Percentiles rank a stretch among this genome's conserved stretches.
Conservation (phyloP, 2,888 invertebrate species). For the Elegia similella region DNA sequence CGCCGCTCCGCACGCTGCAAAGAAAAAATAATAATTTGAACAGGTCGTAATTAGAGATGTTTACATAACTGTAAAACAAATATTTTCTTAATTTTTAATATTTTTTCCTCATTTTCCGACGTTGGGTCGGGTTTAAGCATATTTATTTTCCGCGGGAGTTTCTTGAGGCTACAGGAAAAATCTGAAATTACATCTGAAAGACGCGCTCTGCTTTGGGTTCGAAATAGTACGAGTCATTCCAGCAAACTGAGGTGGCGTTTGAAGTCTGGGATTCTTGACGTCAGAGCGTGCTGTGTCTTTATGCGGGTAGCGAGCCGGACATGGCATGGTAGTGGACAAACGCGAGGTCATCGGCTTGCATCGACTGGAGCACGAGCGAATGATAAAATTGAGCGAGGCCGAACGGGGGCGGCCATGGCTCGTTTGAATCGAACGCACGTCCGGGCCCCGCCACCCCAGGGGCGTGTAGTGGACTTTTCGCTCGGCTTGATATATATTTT, state of each 20-base stretch:
- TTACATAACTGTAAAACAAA: constrained; percentile 79
- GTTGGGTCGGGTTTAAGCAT: constrained; percentile 76
- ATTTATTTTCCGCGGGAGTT: constrained; percentile 71
- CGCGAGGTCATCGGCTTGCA: constrained; percentile 32
- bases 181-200: constrained; percentile 71
- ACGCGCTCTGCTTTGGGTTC: constrained; percentile 33
- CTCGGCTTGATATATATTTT: constrained; percentile 79
- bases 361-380: constrained; percentile 31
- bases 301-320: constrained; percentile 15
- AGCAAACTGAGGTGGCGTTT: too few species aligned
- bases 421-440: constrained; percentile 81
- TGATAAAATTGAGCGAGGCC: constrained; percentile 48
- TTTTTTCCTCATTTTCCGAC: constrained; percentile 65
- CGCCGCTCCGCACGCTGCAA: constrained; percentile 62
- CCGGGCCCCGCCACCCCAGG: constrained; percentile 63
- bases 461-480: constrained; percentile 80
- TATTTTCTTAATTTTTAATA: constrained; percentile 79
- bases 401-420: constrained; percentile 59
- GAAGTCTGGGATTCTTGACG: too few species aligned
- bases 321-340: not conserved
- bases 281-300: too few species aligned
- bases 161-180: constrained; percentile 59
- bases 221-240: not conserved
- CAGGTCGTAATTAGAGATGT: constrained; percentile 81
- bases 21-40: constrained; percentile 79